A percentile compares a stretch with the other conserved stretches of the same genome.
Evolutionary conservation across 2,888 invertebrate species (phyloP).

Genomic region (Mellilla xanthometata): DNA sequence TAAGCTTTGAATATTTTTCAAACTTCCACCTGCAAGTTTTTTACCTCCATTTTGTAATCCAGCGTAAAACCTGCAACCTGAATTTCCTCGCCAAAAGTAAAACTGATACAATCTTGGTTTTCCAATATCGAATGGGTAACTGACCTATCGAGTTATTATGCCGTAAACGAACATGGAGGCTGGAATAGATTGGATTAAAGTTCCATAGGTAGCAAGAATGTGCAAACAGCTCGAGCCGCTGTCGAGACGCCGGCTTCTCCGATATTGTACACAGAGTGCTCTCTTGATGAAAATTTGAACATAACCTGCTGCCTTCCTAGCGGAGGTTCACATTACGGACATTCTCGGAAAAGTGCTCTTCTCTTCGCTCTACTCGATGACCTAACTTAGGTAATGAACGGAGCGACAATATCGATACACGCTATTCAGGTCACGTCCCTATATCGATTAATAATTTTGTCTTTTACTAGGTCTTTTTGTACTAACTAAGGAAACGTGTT

Average conservation of each 20-base stretch:
- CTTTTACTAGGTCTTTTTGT: too few species aligned
- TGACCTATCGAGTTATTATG: conserved; percentile 22
- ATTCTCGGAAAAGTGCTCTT: conserved; percentile 2
- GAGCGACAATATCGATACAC: background rate
- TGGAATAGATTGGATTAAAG: conserved; percentile 36
- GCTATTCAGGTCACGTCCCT: too few species aligned
- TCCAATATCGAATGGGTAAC: conserved; percentile 20
- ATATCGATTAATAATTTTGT: too few species aligned
- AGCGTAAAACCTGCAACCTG: conserved; percentile 14
- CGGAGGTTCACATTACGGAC: conserved; percentile 7
- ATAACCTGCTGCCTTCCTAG: conserved; percentile 22
- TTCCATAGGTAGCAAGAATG: conserved; percentile 42
- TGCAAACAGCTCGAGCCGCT: conserved; percentile 35
- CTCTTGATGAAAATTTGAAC: conserved; percentile 45
- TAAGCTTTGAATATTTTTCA: conserved; percentile 2
- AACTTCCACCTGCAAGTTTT: conserved; percentile 8
- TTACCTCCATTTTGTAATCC: conserved; percentile 18
- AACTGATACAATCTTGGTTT: conserved; percentile 22
- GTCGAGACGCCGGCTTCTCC: conserved; percentile 42
- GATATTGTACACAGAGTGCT: conserved; percentile 43
- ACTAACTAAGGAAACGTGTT: too few species aligned
- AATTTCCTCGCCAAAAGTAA: conserved; percentile 21
- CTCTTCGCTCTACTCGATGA: background rate
- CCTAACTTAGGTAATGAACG: conserved; percentile 1
- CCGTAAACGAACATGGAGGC: conserved; percentile 19